Conservation (phyloP, 1,140 invertebrate species). For the Drosophila athabasca region DNA sequence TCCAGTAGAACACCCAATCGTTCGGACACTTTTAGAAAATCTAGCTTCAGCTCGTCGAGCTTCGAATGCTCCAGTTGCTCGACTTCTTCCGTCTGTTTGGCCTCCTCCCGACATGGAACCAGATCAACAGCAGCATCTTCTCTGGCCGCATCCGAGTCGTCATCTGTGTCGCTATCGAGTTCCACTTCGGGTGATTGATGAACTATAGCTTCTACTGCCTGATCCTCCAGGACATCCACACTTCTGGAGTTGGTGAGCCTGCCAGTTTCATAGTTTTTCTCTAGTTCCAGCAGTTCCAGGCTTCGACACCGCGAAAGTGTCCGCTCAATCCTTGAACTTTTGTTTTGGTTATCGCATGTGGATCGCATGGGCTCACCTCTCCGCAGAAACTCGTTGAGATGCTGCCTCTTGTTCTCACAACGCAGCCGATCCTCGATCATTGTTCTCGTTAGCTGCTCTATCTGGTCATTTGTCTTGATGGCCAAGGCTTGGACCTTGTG, state of each 20-base stretch:
- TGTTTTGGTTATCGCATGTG: constrained; percentile 84
- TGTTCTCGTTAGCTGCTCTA: constrained; percentile 88
- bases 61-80: constrained; percentile 56
- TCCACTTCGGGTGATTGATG: constrained; percentile 50
- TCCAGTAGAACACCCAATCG: constrained; percentile 68
- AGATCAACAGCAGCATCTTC: constrained; percentile 9
- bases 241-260: constrained; percentile 79
- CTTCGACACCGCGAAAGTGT: constrained; percentile 87
- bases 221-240: constrained; percentile 62
- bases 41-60: constrained; percentile 65
- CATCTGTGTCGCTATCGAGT: constrained; percentile 52
- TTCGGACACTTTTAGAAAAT: constrained; percentile 74
- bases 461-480: constrained; percentile 89
- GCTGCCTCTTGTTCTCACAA: constrained; percentile 87
- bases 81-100: not conserved
- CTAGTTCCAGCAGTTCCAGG: constrained; percentile 87
- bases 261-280: constrained; percentile 82
- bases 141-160: constrained; percentile 31
- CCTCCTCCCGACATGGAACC: constrained; percentile 13
- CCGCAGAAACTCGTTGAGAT: constrained; percentile 86
- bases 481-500: constrained; percentile 94
- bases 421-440: constrained; percentile 87
- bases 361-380: constrained; percentile 63
- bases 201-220: constrained; percentile 59
- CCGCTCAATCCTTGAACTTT: constrained; percentile 85